Conservation (phyloP, 2,113 vertebrate genomes). For the Platanista minor region DNA sequence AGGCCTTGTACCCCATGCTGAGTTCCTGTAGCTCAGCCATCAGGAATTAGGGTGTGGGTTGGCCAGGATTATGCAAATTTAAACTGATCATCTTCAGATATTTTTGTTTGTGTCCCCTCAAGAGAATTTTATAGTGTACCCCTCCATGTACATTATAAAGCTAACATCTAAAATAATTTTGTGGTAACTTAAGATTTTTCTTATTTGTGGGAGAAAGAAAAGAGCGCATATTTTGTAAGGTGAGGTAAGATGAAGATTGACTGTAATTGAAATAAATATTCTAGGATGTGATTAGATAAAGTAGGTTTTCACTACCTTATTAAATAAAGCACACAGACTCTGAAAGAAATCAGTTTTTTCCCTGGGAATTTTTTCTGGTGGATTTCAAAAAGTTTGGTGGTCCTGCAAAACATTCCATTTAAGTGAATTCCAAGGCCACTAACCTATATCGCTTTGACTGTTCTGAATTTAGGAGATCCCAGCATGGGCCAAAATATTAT, state of each 20-base stretch:
- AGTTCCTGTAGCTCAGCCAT: background rate
- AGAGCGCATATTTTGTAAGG: background rate
- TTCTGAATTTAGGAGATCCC: background rate
- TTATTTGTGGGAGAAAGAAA: background rate
- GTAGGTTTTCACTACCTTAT: background rate
- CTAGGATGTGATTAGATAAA: background rate
- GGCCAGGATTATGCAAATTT: constrained; percentile 7
- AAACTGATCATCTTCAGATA: background rate
- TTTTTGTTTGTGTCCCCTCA: background rate
- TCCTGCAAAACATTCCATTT: background rate
- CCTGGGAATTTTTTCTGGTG: background rate
- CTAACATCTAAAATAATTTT: constrained; percentile 1
- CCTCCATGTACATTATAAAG: background rate
- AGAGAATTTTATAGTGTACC: background rate
- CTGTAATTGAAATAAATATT: background rate
- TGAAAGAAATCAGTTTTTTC: background rate
- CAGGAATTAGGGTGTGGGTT: background rate
- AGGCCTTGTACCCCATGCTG: background rate
- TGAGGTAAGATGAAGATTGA: background rate
- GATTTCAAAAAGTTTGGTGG: background rate
- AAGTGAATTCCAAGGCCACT: background rate
- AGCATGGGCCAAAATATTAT: background rate
- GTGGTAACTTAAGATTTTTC: background rate
- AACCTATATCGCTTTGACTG: background rate
- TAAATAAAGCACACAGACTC: background rate